Percentiles rank a stretch among this genome's conserved stretches.
Evolutionary conservation across 2,888 invertebrate species (phyloP).

Genomic region (Mythimna lalbum): DNA sequence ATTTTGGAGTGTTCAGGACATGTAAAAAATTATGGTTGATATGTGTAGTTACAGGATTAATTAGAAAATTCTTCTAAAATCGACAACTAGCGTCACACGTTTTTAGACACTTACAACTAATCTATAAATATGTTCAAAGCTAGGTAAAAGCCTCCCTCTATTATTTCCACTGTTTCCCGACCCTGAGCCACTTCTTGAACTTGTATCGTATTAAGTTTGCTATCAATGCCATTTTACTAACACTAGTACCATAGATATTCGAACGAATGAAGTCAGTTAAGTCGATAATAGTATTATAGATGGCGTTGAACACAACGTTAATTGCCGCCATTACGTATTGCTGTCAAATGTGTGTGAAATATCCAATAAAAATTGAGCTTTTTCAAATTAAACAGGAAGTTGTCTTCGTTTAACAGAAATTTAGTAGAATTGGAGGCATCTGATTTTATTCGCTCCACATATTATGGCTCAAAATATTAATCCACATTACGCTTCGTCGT

Average conservation of each 20-base stretch:
- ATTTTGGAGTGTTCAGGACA: not conserved
- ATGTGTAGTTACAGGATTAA: not conserved
- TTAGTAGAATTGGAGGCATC: slow-evolving; percentile 75
- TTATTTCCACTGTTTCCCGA: too few relatives aligned
- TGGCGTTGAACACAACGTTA: slow-evolving; percentile 65
- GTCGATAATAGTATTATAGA: slow-evolving; percentile 50
- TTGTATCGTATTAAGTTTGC: not conserved
- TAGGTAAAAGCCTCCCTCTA: too few relatives aligned
- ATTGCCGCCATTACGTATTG: slow-evolving; percentile 83
- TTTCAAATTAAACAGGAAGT: slow-evolving; percentile 89
- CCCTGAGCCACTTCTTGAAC: too few relatives aligned
- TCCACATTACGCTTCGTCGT: slow-evolving; percentile 94
- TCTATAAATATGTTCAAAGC: too few relatives aligned
- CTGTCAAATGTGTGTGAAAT: slow-evolving; percentile 82
- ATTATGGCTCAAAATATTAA: slow-evolving; percentile 97
- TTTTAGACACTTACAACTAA: too few relatives aligned
- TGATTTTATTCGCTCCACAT: slow-evolving; percentile 73
- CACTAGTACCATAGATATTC: slow-evolving; percentile 42
- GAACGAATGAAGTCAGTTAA: slow-evolving; percentile 4
- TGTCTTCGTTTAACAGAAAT: slow-evolving; percentile 85
- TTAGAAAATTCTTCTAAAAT: not conserved
- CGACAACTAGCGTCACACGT: not conserved
- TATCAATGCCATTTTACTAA: not conserved
- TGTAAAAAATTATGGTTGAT: not conserved
- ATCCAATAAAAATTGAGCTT: slow-evolving; percentile 88